These are phyloP conservation scores for Poecile atricapillus DNA, from an alignment of 2,113 vertebrate species.

Conservation along the genomic window DNA sequence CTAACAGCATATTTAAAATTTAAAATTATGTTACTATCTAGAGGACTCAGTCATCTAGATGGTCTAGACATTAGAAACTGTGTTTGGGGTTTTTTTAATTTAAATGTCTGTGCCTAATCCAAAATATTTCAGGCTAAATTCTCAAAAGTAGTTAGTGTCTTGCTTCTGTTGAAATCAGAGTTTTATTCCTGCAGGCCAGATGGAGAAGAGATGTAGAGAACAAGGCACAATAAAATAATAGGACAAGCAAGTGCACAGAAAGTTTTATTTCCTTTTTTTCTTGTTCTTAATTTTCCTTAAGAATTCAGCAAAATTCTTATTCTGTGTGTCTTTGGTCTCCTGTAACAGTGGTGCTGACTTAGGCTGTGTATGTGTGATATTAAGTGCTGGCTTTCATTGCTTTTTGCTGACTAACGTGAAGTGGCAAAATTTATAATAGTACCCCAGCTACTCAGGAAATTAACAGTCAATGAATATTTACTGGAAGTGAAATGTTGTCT, in stretches of 20 bases:
- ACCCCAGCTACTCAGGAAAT: constrained; percentile 37
- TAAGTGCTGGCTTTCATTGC: neutral
- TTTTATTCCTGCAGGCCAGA: neutral
- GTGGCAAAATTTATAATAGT: constrained; percentile 22
- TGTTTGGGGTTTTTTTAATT: neutral
- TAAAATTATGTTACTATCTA: neutral
- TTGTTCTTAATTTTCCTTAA: neutral
- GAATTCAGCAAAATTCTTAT: neutral
- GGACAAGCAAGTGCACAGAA: neutral
- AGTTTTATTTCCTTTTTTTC: neutral
- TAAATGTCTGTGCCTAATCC: neutral
- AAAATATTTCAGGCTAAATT: neutral
- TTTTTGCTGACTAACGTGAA: constrained; percentile 24
- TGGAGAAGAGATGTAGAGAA: neutral
- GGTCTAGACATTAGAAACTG: neutral
- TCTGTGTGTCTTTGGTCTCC: neutral
- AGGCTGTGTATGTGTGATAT: neutral
- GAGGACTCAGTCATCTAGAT: neutral
- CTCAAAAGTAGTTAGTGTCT: neutral
- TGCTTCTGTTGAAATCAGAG: neutral
- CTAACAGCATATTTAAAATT: neutral
- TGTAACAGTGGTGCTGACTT: neutral
- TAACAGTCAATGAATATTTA: constrained; percentile 46
- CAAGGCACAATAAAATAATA: neutral
- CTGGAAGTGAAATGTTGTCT: constrained; percentile 15